Evolutionary conservation across 2,888 invertebrate genomes (phyloP), one percentile per base, ranked within the genome.

Genomic region (Leptopilina drosophilae): DNA sequence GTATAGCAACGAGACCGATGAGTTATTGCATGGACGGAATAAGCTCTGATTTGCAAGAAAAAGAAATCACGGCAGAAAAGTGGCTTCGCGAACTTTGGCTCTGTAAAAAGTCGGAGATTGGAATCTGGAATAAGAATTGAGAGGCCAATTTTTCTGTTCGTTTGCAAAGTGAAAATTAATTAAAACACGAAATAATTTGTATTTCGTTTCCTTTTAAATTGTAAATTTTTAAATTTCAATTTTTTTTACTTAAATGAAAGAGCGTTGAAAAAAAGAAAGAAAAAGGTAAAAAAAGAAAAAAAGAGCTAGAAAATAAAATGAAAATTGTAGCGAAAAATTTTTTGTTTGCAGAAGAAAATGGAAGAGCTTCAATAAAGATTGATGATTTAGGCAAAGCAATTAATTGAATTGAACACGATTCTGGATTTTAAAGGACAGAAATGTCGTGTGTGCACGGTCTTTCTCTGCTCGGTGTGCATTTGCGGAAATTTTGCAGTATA

Each of bases 31-130:
- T 15, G n/a, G 76, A 67, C 64, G 64, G 62, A 73, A 66, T 64
- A 40, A 26, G 56, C 5, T 64, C 49, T 53, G 15, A 77, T 62
- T 64, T 76, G 33, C 53, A 65, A 75, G 66, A 49, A 40, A 65
- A 49, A 64, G 42, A 66, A 78, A 76, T 78, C 67, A 53, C 33
- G 46, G 20, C 14, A 75, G 15, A 65, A 59, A 76, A 76, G 40
- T 67, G 69, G 14, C 59, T 53, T 80, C 8, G 59, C 62, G 33
- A 77, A 78, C 77, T 77, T 67, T 53, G 20, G 40, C n/a, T 59
- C 15, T 59, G 56, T 56, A 15, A 59, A 15, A 59, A 59, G 4
- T 12, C 59, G 11, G 66, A 42, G 75, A 14, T 64, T 11, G 69
- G 49, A 66, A 66, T 77, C 20, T 26, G 14, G 5, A 69, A 26